Percentiles rank a stretch among this genome's conserved stretches.
Conservation (phyloP, 2,113 vertebrate species). For the Alosa alosa region DNA sequence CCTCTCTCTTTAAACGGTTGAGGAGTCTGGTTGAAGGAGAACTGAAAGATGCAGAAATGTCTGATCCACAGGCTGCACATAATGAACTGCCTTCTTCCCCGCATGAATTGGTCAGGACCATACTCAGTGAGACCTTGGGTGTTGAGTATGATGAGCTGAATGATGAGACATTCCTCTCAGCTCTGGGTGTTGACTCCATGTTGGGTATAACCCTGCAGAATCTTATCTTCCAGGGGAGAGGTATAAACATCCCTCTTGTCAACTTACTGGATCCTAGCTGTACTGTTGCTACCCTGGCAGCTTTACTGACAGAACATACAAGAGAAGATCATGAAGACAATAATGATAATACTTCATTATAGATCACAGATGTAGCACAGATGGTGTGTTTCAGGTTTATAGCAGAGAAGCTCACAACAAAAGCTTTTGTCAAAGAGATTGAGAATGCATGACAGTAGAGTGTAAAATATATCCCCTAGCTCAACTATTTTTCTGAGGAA, state of each 20-base stretch:
- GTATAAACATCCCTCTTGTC: conserved; percentile 75
- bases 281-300: conserved; percentile 68
- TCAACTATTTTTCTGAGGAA: too few relatives aligned
- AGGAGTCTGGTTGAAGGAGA: conserved; percentile 59
- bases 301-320: conserved; percentile 58
- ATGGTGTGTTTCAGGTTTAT: background rate
- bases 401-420: too few relatives aligned
- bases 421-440: background rate
- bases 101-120: conserved; percentile 67
- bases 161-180: conserved; percentile 64
- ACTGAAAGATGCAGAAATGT: conserved; percentile 44
- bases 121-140: conserved; percentile 65
- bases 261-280: conserved; percentile 76
- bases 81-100: conserved; percentile 44
- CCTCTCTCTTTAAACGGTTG: conserved; percentile 64
- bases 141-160: conserved; percentile 62
- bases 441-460: too few relatives aligned
- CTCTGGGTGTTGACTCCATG: conserved; percentile 82
- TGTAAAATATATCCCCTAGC: too few relatives aligned
- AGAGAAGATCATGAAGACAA: background rate
- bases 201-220: conserved; percentile 82
- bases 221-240: conserved; percentile 70
- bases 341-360: conserved; percentile 8
- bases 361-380: background rate
- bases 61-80: conserved; percentile 34